Conservation (phyloP, 2,888 invertebrate genomes). For the Drosophila prolongata region DNA sequence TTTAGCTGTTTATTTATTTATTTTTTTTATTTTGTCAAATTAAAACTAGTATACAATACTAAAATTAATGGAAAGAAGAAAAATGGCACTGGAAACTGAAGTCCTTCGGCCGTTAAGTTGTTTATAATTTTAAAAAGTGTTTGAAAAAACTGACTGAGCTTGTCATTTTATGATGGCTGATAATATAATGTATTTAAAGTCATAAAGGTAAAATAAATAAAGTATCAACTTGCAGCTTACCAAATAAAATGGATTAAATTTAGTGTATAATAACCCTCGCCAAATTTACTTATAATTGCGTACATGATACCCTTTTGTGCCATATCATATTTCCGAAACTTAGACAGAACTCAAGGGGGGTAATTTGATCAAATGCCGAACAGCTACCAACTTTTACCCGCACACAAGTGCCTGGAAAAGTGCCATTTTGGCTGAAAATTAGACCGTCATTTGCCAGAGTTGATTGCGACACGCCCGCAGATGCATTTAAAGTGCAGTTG, state of each 20-base stretch:
- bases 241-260: background rate
- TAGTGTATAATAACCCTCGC: background rate
- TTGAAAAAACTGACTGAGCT: no score
- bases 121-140: no score
- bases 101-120: no score
- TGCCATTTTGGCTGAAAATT: background rate
- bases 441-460: conserved; percentile 1
- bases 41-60: no score
- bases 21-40: no score
- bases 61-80: no score
- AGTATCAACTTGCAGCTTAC: background rate
- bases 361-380: conserved; percentile 12
- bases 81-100: no score
- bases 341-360: background rate
- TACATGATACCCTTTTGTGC: conserved; percentile 5
- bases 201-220: background rate
- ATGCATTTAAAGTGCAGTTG: conserved; percentile 18
- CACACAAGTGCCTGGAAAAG: background rate
- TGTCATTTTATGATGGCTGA: no score
- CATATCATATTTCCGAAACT: conserved; percentile 8
- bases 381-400: background rate
- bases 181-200: background rate
- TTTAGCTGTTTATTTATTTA: no score
- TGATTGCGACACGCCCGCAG: conserved; percentile 25
- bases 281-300: conserved; percentile 13